Evolutionary conservation across 2,797 vertebrate genomes (phyloP).

Genomic region (Acanthurus lineatus): DNA sequence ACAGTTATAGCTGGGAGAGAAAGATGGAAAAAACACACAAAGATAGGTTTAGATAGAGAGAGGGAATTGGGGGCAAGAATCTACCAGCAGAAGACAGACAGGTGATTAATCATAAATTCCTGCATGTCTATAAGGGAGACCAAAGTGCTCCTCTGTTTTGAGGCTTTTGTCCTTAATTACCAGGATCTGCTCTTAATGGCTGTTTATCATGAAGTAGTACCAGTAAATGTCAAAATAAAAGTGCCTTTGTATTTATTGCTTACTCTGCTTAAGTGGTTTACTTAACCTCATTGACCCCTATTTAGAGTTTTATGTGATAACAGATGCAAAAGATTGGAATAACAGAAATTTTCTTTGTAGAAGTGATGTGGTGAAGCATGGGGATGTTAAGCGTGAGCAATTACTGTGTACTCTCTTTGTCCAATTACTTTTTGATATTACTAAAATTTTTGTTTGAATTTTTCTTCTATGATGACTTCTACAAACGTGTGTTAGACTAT

Average conservation of each 20-base stretch:
- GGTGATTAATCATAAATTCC: constrained; percentile 86
- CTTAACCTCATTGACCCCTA: constrained; percentile 56
- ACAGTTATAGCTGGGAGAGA: neutral
- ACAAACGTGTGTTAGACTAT: neutral
- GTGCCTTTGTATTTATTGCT: constrained; percentile 52
- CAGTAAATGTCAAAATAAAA: constrained; percentile 69
- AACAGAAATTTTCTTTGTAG: constrained; percentile 15
- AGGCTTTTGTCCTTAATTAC: constrained; percentile 79
- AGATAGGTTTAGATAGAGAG: constrained; percentile 37
- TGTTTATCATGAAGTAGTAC: constrained; percentile 71
- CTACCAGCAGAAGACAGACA: constrained; percentile 71
- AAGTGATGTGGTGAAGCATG: neutral
- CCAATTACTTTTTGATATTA: neutral
- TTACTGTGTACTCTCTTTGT: neutral
- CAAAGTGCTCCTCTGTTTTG: constrained; percentile 80
- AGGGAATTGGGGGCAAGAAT: constrained; percentile 66
- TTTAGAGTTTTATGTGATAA: constrained; percentile 24
- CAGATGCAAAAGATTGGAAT: constrained; percentile 19
- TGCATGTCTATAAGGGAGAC: constrained; percentile 76
- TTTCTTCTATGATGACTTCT: no score
- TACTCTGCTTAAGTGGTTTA: constrained; percentile 59
- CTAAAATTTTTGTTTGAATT: neutral
- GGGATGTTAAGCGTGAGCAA: neutral
- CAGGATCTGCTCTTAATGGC: constrained; percentile 69
- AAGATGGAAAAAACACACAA: constrained; percentile 7